Conservation (phyloP, 2,888 invertebrate species). For the Sympetrum striolatum region DNA sequence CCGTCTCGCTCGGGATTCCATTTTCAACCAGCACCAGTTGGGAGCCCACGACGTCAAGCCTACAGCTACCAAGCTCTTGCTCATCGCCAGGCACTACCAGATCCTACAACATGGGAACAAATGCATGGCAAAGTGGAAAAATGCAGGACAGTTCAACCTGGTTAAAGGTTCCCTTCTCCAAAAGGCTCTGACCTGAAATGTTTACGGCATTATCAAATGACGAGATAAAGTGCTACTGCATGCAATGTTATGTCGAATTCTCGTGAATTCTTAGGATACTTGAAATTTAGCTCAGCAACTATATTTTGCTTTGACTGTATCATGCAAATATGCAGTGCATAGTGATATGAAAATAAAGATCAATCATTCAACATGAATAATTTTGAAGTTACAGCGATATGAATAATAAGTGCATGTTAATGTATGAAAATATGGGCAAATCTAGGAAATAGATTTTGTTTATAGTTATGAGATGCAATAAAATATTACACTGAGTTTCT, state of each 20-base stretch:
- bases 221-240: not conserved
- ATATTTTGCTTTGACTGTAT: too few species aligned
- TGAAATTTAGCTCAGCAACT: too few species aligned
- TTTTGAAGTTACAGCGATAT: too few species aligned
- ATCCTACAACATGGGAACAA: constrained; percentile 38
- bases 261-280: too few species aligned
- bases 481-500: too few species aligned
- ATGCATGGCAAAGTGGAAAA: constrained; percentile 32
- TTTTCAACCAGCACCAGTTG: constrained; percentile 42
- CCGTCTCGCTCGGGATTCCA: constrained; percentile 1
- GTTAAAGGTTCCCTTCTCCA: not conserved
- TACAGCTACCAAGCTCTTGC: constrained; percentile 28
- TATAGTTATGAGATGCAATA: too few species aligned
- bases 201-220: not conserved
- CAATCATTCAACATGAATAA: too few species aligned
- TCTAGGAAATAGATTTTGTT: too few species aligned
- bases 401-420: too few species aligned
- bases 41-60: constrained; percentile 28
- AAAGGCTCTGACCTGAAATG: not conserved
- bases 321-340: too few species aligned
- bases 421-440: too few species aligned
- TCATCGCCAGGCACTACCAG: constrained; percentile 31
- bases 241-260: not conserved
- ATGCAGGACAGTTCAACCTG: constrained; percentile 15
- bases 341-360: too few species aligned